These are phyloP conservation scores for Tetragonula carbonaria DNA, from an alignment of 2,888 invertebrate genomes.

Conservation along the genomic window DNA sequence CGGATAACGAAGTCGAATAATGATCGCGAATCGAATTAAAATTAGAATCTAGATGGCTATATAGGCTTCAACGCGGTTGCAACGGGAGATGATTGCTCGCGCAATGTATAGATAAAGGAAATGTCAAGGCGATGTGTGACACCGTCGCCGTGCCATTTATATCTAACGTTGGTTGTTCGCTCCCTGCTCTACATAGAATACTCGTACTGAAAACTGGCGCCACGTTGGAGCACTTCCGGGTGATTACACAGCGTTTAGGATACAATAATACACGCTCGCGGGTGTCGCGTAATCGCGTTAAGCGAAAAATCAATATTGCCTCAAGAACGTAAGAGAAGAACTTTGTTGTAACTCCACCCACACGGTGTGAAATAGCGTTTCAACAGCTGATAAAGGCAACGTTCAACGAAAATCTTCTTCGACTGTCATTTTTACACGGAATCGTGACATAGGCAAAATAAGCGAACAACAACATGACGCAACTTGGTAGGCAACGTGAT, in stretches of 20 bases:
- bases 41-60: background rate
- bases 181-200: background rate
- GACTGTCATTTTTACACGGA: no score
- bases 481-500: background rate
- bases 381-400: background rate
- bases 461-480: background rate
- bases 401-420: no score
- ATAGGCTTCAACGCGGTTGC: background rate
- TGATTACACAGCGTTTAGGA: conserved; percentile 5
- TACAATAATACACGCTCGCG: background rate
- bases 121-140: background rate
- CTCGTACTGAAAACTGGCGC: background rate
- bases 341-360: background rate
- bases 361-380: background rate
- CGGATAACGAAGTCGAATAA: background rate
- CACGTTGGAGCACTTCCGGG: conserved; percentile 5
- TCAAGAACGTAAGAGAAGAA: background rate
- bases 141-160: background rate
- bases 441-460: background rate
- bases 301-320: conserved; percentile 10
- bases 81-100: background rate
- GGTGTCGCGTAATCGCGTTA: conserved; percentile 10
- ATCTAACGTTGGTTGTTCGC: background rate
- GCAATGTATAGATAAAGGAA: background rate
- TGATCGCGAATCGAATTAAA: background rate